Conservation (phyloP, 2,888 invertebrate genomes). For the Xanthia icteritia region DNA sequence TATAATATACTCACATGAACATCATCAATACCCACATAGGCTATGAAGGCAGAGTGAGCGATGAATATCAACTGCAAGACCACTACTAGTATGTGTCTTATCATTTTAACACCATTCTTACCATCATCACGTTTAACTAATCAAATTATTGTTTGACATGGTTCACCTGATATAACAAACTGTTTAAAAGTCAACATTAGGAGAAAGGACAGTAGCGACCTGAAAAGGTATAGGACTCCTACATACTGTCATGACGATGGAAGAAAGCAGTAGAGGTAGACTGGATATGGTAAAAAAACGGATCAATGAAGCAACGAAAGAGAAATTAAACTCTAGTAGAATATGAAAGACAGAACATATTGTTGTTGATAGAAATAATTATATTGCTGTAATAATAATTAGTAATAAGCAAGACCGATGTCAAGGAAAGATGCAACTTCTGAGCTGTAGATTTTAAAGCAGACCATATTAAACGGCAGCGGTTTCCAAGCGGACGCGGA, state of each 20-base stretch:
- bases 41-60: constrained; percentile 34
- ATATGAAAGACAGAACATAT: not conserved
- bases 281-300: not conserved
- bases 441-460: not conserved
- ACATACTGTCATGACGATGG: no score
- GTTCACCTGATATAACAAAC: constrained; percentile 11
- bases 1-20: constrained; percentile 46
- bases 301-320: not conserved
- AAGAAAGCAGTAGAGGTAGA: no score
- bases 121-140: constrained; percentile 18
- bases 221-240: not conserved
- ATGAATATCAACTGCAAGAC: constrained; percentile 48
- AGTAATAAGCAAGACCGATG: not conserved
- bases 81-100: constrained; percentile 37
- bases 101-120: constrained; percentile 58
- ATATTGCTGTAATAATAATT: not conserved
- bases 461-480: not conserved
- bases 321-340: not conserved
- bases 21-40: constrained; percentile 48
- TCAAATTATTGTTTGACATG: constrained; percentile 2
- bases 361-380: not conserved
- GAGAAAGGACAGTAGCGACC: not conserved
- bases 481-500: constrained; percentile 16
- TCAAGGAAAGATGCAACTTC: not conserved
- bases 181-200: not conserved